Evolutionary conservation across 2,113 vertebrate species (phyloP), one percentile per base, ranked within the genome.

Genomic region (Chinchilla lanigera): DNA sequence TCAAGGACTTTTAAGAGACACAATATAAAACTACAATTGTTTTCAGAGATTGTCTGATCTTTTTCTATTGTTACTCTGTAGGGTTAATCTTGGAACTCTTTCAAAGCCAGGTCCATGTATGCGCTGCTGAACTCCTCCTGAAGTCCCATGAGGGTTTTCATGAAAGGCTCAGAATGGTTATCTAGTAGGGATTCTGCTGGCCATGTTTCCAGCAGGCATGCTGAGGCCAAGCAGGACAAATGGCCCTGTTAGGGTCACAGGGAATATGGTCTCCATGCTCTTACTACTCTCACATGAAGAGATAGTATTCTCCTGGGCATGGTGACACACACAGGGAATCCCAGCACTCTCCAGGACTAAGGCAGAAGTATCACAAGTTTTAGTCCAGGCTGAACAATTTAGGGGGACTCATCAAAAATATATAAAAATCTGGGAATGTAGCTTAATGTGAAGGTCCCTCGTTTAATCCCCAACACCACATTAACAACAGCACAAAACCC

Each of bases 1-100:
- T 73, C 75, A 94, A 89, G 65, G 77, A 86, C 85, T 95, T 54
- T 96, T 52, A 85, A 96, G 85, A 88, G 41, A 92, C 38, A 94
- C n/a, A 78, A 71, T 14, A 3, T n/a, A 63, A 83, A 56, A 28
- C n/a, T 30, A 9, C 30, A 16, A 17, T 63, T 7, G 33, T 82
- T 95, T 41, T 63, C 20, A 92, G 67, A 83, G 30, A 60, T 58
- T 5, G 0, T n/a, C 22, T 12, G 6, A 26, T 87, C 3, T 33
- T 56, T 28, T 0, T 56, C 7, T 41, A 3, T 84, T 28, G 85
- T 24, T 19, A 5, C 8, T 60, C 13, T 30, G n/a, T 28, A 85
- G 89, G 54, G 52, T 75, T 24, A 8, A 35, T 41, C 30, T 50
- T 52, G 63, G 65, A 33, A 52, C 77, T 44, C 6, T 19, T 58